These are phyloP conservation scores for Boloria selene DNA, from an alignment of 2,888 invertebrate genomes.

Conservation along the genomic window DNA sequence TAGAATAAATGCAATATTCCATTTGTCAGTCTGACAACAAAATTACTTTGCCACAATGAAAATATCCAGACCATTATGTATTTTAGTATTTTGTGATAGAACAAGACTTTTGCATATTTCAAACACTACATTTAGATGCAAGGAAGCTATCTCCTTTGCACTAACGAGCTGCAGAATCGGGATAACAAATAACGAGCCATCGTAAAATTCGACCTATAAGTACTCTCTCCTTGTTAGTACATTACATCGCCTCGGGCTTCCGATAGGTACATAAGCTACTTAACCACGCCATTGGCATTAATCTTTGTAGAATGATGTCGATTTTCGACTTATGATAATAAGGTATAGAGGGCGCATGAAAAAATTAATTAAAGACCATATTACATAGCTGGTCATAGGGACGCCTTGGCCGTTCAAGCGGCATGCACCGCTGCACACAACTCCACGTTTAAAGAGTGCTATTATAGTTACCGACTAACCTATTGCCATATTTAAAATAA, in stretches of 20 bases:
- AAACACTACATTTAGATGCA: slow-evolving; percentile 20
- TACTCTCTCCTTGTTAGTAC: slow-evolving; percentile 18
- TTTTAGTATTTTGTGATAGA: slow-evolving; percentile 29
- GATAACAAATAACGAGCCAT: slow-evolving; percentile 10
- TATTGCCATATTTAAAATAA: slow-evolving; percentile 28
- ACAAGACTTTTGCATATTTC: slow-evolving; percentile 22
- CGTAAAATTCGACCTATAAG: slow-evolving; percentile 20
- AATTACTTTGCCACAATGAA: slow-evolving; percentile 28
- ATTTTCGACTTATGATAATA: slow-evolving; percentile 5
- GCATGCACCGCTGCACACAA: slow-evolving; percentile 45
- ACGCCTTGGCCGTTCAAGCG: slow-evolving; percentile 43
- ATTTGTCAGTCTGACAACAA: slow-evolving; percentile 32
- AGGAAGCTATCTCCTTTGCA: slow-evolving; percentile 14
- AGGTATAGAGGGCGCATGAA: not conserved
- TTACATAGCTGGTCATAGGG: slow-evolving; percentile 20
- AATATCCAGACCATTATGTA: slow-evolving; percentile 33
- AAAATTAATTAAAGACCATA: not conserved
- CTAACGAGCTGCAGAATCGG: slow-evolving; percentile 7
- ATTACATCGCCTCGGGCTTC: slow-evolving; percentile 9
- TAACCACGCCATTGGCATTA: not conserved
- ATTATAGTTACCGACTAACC: slow-evolving; percentile 37
- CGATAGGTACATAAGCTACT: slow-evolving; percentile 12
- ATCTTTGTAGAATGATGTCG: not conserved
- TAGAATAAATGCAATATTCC: not conserved
- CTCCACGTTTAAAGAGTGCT: slow-evolving; percentile 24